Evolutionary conservation across 2,113 vertebrate genomes (phyloP).

Genomic region (Atractosteus spatula): DNA sequence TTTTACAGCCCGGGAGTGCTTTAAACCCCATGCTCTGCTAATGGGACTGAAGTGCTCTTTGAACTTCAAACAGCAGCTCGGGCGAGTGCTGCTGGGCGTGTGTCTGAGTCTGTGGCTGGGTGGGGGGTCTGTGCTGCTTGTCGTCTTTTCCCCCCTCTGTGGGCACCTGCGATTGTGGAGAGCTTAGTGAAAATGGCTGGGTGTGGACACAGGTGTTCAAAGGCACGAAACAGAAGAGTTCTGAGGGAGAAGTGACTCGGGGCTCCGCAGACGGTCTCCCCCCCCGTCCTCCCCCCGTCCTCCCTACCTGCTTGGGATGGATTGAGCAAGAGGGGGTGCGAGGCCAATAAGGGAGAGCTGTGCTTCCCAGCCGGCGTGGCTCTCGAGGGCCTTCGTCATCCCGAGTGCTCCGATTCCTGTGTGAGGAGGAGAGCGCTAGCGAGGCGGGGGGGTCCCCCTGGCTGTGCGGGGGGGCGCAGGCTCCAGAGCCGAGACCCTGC

Average conservation of each 20-base stretch:
- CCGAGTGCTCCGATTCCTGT: too few species aligned
- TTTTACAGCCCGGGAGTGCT: too few species aligned
- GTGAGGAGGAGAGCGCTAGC: too few species aligned
- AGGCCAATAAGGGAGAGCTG: neutral
- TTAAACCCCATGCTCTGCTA: too few species aligned
- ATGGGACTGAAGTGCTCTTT: neutral
- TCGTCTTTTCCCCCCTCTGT: slow-evolving; percentile 24
- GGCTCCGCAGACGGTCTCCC: too few species aligned
- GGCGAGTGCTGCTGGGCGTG: neutral
- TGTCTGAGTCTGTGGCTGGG: too few species aligned
- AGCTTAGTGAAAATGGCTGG: slow-evolving; percentile 38
- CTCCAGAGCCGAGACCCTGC: too few species aligned
- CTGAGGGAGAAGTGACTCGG: neutral
- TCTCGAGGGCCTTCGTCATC: too few species aligned
- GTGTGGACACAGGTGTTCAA: slow-evolving; percentile 53
- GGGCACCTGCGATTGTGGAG: slow-evolving; percentile 41
- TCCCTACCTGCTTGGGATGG: slow-evolving; percentile 30
- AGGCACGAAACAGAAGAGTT: slow-evolving; percentile 22
- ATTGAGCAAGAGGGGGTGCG: slow-evolving; percentile 20
- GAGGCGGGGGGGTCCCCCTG: too few species aligned
- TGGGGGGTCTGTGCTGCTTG: too few species aligned
- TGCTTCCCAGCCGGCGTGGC: too few species aligned
- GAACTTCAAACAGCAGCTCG: slow-evolving; percentile 17
- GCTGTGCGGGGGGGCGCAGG: too few species aligned
- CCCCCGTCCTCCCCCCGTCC: neutral